Evolutionary conservation across 1,140 invertebrate genomes (phyloP).

Genomic region (Drosophila auraria): DNA sequence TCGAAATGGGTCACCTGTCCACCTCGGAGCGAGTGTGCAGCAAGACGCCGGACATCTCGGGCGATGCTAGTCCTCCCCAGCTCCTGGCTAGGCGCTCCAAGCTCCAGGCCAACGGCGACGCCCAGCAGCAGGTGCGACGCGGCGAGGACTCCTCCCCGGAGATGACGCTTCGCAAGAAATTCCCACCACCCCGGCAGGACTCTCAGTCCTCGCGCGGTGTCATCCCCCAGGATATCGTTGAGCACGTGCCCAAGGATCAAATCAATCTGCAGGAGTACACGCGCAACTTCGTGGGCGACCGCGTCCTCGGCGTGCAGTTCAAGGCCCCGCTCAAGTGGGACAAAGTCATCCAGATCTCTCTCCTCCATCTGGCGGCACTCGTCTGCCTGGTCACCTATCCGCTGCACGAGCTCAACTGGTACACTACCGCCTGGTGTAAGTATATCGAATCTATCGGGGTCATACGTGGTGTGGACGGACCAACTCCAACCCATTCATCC

Average conservation of each 20-base stretch:
- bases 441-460: slow-evolving; percentile 32
- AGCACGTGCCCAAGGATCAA: slow-evolving; percentile 66
- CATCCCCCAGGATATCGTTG: slow-evolving; percentile 45
- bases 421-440: slow-evolving; percentile 79
- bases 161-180: slow-evolving; percentile 46
- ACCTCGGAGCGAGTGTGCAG: slow-evolving; percentile 74
- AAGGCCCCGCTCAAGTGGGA: slow-evolving; percentile 85
- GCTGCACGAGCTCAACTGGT: slow-evolving; percentile 38
- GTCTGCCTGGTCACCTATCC: slow-evolving; percentile 64
- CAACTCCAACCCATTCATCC: slow-evolving; percentile 24
- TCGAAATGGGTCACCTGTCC: slow-evolving; percentile 80
- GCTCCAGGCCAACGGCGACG: slow-evolving; percentile 36
- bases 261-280: slow-evolving; percentile 76
- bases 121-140: slow-evolving; percentile 50
- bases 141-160: slow-evolving; percentile 72
- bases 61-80: slow-evolving; percentile 59
- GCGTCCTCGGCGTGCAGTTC: slow-evolving; percentile 69
- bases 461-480: slow-evolving; percentile 1
- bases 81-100: slow-evolving; percentile 55
- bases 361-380: slow-evolving; percentile 70
- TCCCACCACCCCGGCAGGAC: slow-evolving; percentile 11
- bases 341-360: slow-evolving; percentile 83
- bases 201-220: background rate
- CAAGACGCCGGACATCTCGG: slow-evolving; percentile 55
- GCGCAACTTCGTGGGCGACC: slow-evolving; percentile 69